Conservation (phyloP, 2,113 vertebrate genomes). For the Todiramphus saurophagus region DNA sequence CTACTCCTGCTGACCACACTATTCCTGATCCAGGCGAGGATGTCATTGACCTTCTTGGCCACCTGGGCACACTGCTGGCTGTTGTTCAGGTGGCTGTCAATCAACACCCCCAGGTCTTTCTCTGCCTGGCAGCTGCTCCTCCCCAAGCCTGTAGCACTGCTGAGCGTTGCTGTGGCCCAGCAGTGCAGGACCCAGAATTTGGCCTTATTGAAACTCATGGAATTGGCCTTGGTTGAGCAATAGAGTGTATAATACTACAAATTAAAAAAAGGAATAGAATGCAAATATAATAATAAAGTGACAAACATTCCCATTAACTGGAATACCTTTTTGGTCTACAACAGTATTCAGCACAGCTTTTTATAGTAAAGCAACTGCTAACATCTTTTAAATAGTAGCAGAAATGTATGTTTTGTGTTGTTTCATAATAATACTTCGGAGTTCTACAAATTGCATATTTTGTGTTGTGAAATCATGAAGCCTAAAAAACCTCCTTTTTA, state of each 20-base stretch:
- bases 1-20: too few species aligned
- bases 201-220: too few species aligned
- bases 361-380: neutral
- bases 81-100: too few species aligned
- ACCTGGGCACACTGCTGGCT: too few species aligned
- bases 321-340: neutral
- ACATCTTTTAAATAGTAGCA: neutral
- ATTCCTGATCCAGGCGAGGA: too few species aligned
- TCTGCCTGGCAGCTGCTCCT: too few species aligned
- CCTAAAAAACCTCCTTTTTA: neutral
- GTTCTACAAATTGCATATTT: neutral
- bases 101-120: too few species aligned
- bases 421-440: neutral
- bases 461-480: neutral
- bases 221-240: too few species aligned
- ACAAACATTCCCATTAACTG: neutral
- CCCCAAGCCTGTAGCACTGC: too few species aligned
- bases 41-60: too few species aligned
- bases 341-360: neutral
- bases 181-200: too few species aligned
- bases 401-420: neutral
- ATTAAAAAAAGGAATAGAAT: neutral
- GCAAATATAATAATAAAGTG: neutral
- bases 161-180: too few species aligned
- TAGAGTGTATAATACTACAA: neutral